These are phyloP conservation scores for Alouatta palliata DNA, from an alignment of 2,113 vertebrate genomes.

Conservation along the genomic window DNA sequence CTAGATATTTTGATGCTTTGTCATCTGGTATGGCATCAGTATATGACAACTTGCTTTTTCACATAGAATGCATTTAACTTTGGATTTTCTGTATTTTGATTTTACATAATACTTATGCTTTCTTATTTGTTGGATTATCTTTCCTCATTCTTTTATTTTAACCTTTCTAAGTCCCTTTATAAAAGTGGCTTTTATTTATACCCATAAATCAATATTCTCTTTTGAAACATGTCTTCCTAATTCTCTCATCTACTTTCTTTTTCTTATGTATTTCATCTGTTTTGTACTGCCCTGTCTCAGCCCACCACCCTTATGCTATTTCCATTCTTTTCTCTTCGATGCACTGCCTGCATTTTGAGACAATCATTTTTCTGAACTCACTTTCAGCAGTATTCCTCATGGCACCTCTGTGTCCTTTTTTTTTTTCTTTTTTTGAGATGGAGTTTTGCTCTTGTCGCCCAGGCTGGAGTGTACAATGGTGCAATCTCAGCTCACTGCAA, in stretches of 20 bases:
- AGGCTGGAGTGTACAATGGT: no score
- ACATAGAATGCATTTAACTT: neutral
- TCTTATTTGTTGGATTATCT: neutral
- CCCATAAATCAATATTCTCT: neutral
- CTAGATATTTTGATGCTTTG: neutral
- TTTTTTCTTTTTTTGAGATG: neutral
- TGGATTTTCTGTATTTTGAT: neutral
- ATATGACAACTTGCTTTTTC: neutral
- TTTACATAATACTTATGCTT: neutral
- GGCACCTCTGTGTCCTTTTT: neutral
- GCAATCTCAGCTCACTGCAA: no score
- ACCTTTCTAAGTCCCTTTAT: neutral
- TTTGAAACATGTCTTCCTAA: neutral
- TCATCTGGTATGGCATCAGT: neutral
- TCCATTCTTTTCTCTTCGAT: neutral
- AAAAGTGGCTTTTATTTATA: neutral
- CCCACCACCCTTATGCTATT: neutral
- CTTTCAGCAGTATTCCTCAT: neutral
- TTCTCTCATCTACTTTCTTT: neutral
- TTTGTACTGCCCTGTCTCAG: neutral
- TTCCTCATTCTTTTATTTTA: neutral
- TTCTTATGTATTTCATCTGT: neutral
- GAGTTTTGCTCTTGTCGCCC: no score
- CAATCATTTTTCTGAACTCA: neutral
- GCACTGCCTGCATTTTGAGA: neutral